phyloP scores from a whole-genome alignment of 1,140 invertebrate species.

The Trichomalopsis sarcophagae region DNA sequence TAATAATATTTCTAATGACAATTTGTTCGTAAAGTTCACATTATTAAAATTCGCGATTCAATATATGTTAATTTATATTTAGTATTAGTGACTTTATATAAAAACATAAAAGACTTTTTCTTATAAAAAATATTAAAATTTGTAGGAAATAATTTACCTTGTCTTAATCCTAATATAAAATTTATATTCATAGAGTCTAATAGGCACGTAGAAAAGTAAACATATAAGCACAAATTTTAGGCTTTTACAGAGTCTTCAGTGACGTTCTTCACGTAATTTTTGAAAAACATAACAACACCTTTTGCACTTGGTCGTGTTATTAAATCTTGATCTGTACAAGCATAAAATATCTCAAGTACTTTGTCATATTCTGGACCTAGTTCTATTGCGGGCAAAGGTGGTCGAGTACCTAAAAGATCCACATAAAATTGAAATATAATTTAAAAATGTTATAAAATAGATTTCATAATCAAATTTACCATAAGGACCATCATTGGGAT shows the following conservation, averaged over 20 bases:
- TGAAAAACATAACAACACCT: slow-evolving; percentile 68
- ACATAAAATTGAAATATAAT: slow-evolving; percentile 20
- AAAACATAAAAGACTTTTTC: slow-evolving; percentile 40
- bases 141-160: slow-evolving; percentile 41
- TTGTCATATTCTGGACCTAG: slow-evolving; percentile 78
- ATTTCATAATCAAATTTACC: slow-evolving; percentile 53
- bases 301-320: slow-evolving; percentile 79
- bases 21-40: slow-evolving; percentile 51
- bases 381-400: slow-evolving; percentile 80
- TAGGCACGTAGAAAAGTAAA: neutral
- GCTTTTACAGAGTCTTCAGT: slow-evolving; percentile 4
- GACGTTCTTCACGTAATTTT: slow-evolving; percentile 58
- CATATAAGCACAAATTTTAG: neutral
- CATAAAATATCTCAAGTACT: slow-evolving; percentile 82
- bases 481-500: slow-evolving; percentile 53
- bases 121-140: slow-evolving; percentile 43
- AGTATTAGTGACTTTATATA: neutral
- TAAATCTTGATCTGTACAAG: slow-evolving; percentile 81
- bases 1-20: slow-evolving; percentile 62
- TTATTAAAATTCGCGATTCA: slow-evolving; percentile 40
- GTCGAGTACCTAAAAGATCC: slow-evolving; percentile 78
- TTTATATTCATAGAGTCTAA: neutral
- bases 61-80: slow-evolving; percentile 28
- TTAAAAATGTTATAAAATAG: slow-evolving; percentile 24
- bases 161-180: slow-evolving; percentile 15